phyloP scores from a whole-genome alignment of 2,888 invertebrate genomes.

The Euclidia mi region DNA sequence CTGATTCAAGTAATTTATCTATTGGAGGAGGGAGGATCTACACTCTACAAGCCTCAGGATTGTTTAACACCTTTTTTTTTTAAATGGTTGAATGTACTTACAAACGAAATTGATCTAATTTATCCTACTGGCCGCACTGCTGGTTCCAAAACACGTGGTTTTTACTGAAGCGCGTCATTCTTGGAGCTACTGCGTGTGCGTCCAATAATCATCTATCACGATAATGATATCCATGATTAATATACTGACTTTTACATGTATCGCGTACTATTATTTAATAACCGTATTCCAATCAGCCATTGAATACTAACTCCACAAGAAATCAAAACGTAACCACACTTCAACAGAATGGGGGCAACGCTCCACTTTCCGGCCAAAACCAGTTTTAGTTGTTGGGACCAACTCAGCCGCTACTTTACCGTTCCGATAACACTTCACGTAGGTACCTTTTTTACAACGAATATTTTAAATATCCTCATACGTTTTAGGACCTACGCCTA shows the following conservation, averaged over 20 bases:
- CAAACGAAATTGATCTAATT: too few species aligned
- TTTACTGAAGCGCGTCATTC: too few species aligned
- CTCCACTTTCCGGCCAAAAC: conserved; percentile 82
- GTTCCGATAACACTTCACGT: conserved; percentile 57
- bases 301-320: conserved; percentile 70
- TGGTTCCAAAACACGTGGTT: too few species aligned
- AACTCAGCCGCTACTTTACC: conserved; percentile 63
- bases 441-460: conserved; percentile 49
- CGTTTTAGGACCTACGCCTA: conserved; percentile 17
- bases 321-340: conserved; percentile 75
- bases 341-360: conserved; percentile 81
- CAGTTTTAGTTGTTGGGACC: conserved; percentile 72
- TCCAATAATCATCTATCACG: conserved; percentile 8
- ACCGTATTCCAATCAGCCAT: conserved; percentile 66
- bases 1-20: too few species aligned
- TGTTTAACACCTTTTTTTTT: too few species aligned
- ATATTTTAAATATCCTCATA: conserved; percentile 43
- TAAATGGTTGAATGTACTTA: too few species aligned
- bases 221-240: conserved; percentile 18
- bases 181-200: too few species aligned
- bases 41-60: too few species aligned
- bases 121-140: too few species aligned
- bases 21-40: too few species aligned
- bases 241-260: conserved; percentile 17
- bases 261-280: conserved; percentile 55